Percentiles rank a stretch among this genome's conserved stretches.
phyloP scores from a whole-genome alignment of 1,140 invertebrate genomes.

The Rhagoletis zephyria region DNA sequence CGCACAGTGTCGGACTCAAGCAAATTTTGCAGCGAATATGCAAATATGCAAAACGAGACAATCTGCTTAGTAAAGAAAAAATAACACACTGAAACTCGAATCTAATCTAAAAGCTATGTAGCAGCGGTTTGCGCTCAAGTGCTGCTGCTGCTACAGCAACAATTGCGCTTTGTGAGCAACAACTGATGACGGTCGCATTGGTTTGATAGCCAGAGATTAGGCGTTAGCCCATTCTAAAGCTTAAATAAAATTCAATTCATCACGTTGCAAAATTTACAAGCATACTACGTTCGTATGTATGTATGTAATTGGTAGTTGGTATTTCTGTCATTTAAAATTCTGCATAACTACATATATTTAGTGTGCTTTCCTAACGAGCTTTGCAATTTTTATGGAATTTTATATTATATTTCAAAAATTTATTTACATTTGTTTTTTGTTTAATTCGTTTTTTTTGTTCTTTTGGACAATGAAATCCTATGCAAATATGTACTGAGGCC shows the following conservation, averaged over 20 bases:
- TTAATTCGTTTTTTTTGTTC: not conserved
- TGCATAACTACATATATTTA: not conserved
- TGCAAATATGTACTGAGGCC: constrained; percentile 5
- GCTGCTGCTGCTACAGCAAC: not conserved
- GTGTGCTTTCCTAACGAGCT: constrained; percentile 48
- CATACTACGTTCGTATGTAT: not conserved
- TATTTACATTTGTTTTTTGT: constrained; percentile 17
- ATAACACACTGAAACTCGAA: not conserved
- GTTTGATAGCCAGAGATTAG: not conserved
- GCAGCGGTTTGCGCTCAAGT: not conserved
- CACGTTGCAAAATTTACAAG: not conserved
- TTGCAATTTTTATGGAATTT: constrained; percentile 41
- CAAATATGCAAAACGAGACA: constrained; percentile 35
- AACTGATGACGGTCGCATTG: not conserved
- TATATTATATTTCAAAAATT: constrained; percentile 35
- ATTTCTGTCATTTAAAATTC: not conserved
- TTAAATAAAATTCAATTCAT: constrained; percentile 32
- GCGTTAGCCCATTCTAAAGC: not conserved
- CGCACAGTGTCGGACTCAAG: not conserved
- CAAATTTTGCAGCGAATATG: constrained; percentile 15
- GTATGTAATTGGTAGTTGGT: not conserved
- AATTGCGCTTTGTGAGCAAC: not conserved
- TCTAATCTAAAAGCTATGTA: no score
- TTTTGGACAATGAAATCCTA: not conserved
- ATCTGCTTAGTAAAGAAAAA: constrained; percentile 21